Conservation (phyloP, 1,140 invertebrate genomes). For the Oryctes rhinoceros region DNA sequence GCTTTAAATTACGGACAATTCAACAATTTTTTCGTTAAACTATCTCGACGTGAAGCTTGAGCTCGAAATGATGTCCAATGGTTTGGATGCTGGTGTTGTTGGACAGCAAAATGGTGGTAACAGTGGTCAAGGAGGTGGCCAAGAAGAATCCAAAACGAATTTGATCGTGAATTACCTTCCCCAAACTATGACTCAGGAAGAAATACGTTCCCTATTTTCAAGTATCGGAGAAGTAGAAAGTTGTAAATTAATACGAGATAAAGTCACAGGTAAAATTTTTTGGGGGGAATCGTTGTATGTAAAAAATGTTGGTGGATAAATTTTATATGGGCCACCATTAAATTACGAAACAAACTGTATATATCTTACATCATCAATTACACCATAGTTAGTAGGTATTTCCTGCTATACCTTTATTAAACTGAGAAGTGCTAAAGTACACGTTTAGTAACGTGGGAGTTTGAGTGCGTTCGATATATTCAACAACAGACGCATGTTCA, state of each 20-base stretch:
- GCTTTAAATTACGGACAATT: slow-evolving; percentile 29
- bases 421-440: neutral
- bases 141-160: slow-evolving; percentile 96
- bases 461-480: neutral
- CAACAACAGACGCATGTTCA: neutral
- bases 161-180: slow-evolving; percentile 99
- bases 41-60: slow-evolving; percentile 31
- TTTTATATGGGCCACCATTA: neutral
- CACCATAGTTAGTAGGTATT: neutral
- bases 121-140: slow-evolving; percentile 72
- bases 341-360: neutral
- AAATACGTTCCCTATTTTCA: slow-evolving; percentile 96
- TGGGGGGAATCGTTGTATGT: neutral
- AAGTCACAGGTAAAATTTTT: slow-evolving; percentile 87
- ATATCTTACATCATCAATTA: neutral
- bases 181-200: slow-evolving; percentile 99
- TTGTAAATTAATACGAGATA: slow-evolving; percentile 98
- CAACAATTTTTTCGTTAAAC: slow-evolving; percentile 24
- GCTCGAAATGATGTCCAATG: slow-evolving; percentile 81
- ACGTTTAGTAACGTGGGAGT: neutral
- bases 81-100: slow-evolving; percentile 72
- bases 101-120: slow-evolving; percentile 74
- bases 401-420: slow-evolving; percentile 3
- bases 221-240: slow-evolving; percentile 99
- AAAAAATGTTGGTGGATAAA: slow-evolving; percentile 3